Percentiles rank a stretch among this genome's conserved stretches.
phyloP scores from a whole-genome alignment of 2,888 invertebrate genomes.

The Eupithecia subumbrata region DNA sequence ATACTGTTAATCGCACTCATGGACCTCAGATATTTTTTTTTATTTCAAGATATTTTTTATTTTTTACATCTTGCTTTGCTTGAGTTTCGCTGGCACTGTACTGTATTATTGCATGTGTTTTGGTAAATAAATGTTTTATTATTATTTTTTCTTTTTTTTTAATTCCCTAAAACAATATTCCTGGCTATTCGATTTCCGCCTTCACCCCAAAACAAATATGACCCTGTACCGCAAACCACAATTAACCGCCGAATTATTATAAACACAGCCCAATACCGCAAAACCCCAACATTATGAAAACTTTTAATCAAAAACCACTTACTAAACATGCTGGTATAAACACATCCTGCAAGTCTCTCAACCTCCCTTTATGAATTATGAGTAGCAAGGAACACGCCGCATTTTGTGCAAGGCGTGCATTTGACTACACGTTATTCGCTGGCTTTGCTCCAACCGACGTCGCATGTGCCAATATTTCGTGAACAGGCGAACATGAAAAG shows the following conservation, averaged over 20 bases:
- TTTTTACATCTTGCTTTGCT: too few relatives aligned
- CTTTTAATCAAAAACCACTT: neutral
- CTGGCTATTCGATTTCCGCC: neutral
- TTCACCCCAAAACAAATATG: neutral
- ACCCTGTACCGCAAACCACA: neutral
- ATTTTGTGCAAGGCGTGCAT: constrained; percentile 24
- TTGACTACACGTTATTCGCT: constrained; percentile 33
- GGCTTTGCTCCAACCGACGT: constrained; percentile 33
- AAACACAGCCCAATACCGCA: neutral
- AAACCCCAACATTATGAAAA: neutral
- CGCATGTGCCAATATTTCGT: constrained; percentile 31
- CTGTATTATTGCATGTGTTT: too few relatives aligned
- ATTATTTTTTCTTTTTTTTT: too few relatives aligned
- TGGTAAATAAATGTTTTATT: too few relatives aligned
- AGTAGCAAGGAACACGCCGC: neutral
- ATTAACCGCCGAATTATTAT: neutral
- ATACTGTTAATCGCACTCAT: too few relatives aligned
- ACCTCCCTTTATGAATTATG: constrained; percentile 23
- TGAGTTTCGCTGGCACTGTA: too few relatives aligned
- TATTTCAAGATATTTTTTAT: too few relatives aligned
- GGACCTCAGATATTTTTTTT: too few relatives aligned
- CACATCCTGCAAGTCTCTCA: neutral
- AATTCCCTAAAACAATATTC: too few relatives aligned
- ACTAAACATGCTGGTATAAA: neutral
- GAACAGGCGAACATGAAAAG: constrained; percentile 29